Base-by-base conservation (phyloP, 1,140 invertebrate species). In the Glomeris maerens region DNA sequence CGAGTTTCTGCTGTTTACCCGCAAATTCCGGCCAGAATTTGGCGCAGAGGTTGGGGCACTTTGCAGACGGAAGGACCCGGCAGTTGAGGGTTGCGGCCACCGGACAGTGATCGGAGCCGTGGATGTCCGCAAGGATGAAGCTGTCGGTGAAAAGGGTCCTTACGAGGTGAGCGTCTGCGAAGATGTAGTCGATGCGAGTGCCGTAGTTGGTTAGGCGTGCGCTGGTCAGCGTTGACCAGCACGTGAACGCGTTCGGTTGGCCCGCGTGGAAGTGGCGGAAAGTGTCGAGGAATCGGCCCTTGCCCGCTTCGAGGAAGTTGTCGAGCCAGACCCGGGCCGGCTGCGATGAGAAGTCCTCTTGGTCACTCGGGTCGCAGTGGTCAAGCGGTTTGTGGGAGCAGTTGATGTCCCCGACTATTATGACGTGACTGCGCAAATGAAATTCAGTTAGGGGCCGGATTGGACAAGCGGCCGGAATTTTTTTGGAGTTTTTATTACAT, bases 41-140 rank as follows among this genome's bases (percentile, higher is more conserved):
- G 7, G 74, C 68, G 55, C 71, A 74, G 14, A 68, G 47, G 0
- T 57, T 45, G 13, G 75, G 72, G 29, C 57, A 59, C 47, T 63
- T 66, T 25, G 27, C 31, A 13, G 64, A 53, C 7, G 66, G 45
- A 2, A 69, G 27, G 14, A 61, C 47, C 7, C 50, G 39, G 38
- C 61, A 56, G 17, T 62, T 55, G 13, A 75, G 63, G 5, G 57
- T 55, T 10, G 64, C 63, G 27, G 59, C 58, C 7, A 77, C 69
- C 1, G 76, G 76, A 59, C 76, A 78, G 53, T 78, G 76, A 59
- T 78, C 76, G 31, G 74, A 76, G 1, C 76, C 75, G 49, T 67
- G 55, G 22, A 76, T 58, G n/a, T 76, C 67, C 20, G 63, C 44
- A 49, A 69, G 56, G 27, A 76, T 65, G 14, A 58, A 48, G 52